phyloP scores from a whole-genome alignment of 1,140 invertebrate genomes.

The Aphidius gifuensis region DNA sequence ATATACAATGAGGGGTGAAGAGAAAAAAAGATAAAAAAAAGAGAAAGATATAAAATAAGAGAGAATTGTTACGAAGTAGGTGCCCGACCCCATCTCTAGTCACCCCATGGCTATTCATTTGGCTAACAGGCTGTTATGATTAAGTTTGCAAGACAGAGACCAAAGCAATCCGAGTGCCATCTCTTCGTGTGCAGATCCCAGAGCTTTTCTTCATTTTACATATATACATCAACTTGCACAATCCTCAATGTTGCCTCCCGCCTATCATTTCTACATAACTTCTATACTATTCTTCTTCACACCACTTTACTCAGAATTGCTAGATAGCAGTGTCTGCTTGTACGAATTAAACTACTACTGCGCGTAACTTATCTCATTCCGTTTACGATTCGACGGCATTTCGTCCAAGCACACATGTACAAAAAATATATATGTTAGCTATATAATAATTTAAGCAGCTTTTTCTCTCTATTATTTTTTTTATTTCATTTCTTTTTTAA shows the following conservation, averaged over 20 bases:
- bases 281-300: not conserved
- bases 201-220: constrained; percentile 14
- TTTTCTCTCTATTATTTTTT: too few species aligned
- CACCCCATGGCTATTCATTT: constrained; percentile 43
- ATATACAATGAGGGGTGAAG: not conserved
- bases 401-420: not conserved
- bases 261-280: not conserved
- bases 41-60: constrained; percentile 39
- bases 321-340: constrained; percentile 19
- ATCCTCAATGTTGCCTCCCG: constrained; percentile 3
- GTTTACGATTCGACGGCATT: constrained; percentile 19
- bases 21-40: constrained; percentile 15
- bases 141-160: constrained; percentile 39
- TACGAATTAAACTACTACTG: constrained; percentile 28
- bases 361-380: constrained; percentile 25
- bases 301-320: not conserved
- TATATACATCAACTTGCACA: not conserved
- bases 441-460: too few species aligned
- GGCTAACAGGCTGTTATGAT: constrained; percentile 52
- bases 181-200: constrained; percentile 6
- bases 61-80: constrained; percentile 40
- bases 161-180: constrained; percentile 24
- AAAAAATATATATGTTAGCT: not conserved
- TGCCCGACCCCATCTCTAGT: constrained; percentile 37
- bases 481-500: too few species aligned